phyloP scores from a whole-genome alignment of 2,888 invertebrate genomes.

The Melinaea menophilus region DNA sequence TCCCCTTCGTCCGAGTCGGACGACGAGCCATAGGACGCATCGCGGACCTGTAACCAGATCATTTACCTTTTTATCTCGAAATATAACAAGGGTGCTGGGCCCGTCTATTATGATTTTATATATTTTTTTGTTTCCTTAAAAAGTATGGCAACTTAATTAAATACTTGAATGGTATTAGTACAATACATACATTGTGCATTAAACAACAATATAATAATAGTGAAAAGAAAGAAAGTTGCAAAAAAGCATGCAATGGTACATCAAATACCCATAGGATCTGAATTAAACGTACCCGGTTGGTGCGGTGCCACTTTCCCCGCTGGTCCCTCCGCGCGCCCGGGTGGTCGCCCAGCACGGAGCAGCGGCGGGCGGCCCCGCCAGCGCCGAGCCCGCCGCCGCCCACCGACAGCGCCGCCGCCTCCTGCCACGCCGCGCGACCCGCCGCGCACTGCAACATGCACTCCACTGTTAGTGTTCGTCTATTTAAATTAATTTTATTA shows the following conservation, averaged over 20 bases:
- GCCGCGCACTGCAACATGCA: conserved; percentile 82
- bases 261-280: not conserved
- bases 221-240: not conserved
- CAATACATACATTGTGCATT: too few relatives aligned
- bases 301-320: conserved; percentile 90
- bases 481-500: too few relatives aligned
- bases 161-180: too few relatives aligned
- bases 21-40: conserved; percentile 88
- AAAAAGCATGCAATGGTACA: not conserved
- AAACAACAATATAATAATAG: too few relatives aligned
- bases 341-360: conserved; percentile 80
- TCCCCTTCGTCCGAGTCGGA: conserved; percentile 82
- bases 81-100: not conserved
- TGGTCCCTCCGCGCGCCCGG: conserved; percentile 73
- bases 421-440: conserved; percentile 91
- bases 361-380: conserved; percentile 76
- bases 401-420: conserved; percentile 74
- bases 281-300: conserved; percentile 83
- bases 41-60: conserved; percentile 82
- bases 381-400: conserved; percentile 72
- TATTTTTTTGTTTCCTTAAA: too few relatives aligned
- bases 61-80: not conserved
- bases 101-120: not conserved
- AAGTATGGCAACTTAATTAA: too few relatives aligned
- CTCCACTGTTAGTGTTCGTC: not conserved